Evolutionary conservation across 2,888 invertebrate genomes (phyloP), one percentile per base, ranked within the genome.

Genomic region (Cabera pusaria): DNA sequence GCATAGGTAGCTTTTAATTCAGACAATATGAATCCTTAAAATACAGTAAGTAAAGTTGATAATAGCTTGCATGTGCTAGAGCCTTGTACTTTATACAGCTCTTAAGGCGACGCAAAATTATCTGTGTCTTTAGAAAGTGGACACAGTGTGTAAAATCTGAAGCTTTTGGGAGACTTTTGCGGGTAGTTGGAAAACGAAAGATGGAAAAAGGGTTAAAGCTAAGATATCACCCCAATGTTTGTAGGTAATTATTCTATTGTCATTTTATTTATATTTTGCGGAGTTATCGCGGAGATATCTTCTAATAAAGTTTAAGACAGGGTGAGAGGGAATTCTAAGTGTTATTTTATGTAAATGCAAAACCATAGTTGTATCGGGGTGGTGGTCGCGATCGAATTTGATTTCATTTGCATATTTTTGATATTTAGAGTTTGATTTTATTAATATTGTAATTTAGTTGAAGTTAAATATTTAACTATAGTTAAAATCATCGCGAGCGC

Each of bases 241-340:
- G 67, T 52, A 60, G 62, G 71, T 74, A 81, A 80, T 82, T 81
- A 80, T 82, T 78, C 82, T 72, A 80, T 78, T 83, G 82, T 83
- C 76, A 75, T 83, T 79, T 83, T 85, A 82, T 85, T 85, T 83
- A 84, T 83, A 84, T 81, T 83, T 78, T 65, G 53, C 64, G 51
- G 70, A 79, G 80, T 80, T 84, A 84, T 83, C 80, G 56, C 64
- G 37, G 55, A 61, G 71, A 79, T 83, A 82, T 82, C 79, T 80
- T 60, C 74, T 77, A 82, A 82, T 83, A 83, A 84, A 84, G 62
- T 82, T 75, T 57, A 65, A 73, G 76, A 69, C 67, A 66, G 61
- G 59, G 32, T 52, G 52, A 56, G 56, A 55, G 59, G 68, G 84
- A 78, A 80, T 83, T 71, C 70, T 78, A 82, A 87, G 80, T 80